Conservation (phyloP, 1,140 invertebrate species). For the Daktulosphaira vitifoliae region DNA sequence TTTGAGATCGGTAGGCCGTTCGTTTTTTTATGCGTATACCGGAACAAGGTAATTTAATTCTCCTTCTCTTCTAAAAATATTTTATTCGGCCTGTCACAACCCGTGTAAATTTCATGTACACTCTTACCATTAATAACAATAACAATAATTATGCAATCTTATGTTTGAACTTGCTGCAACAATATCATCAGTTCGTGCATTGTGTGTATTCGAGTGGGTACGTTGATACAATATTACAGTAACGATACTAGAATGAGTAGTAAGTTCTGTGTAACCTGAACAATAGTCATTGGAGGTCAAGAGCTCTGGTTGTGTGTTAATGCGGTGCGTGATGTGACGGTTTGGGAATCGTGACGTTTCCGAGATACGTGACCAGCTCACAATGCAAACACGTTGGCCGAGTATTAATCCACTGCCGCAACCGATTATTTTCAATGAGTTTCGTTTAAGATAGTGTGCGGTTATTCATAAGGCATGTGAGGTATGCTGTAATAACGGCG, state of each 20-base stretch:
- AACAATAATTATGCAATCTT: background rate
- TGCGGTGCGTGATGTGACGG: constrained; percentile 17
- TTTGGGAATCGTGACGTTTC: constrained; percentile 27
- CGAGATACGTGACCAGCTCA: constrained; percentile 28
- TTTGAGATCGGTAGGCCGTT: background rate
- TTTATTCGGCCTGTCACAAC: background rate
- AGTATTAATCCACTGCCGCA: constrained; percentile 26
- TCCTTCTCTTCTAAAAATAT: background rate
- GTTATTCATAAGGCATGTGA: too few species aligned
- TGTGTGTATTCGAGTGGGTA: background rate
- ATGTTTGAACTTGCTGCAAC: background rate
- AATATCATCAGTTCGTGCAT: background rate
- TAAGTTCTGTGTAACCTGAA: background rate
- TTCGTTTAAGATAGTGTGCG: background rate
- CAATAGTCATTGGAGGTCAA: constrained; percentile 27
- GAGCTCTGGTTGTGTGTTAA: background rate
- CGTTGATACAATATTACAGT: background rate
- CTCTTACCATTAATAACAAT: background rate
- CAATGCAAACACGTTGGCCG: constrained; percentile 24
- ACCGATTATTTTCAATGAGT: background rate
- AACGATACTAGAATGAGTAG: background rate
- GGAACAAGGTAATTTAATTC: background rate
- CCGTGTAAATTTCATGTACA: background rate
- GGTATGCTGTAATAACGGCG: too few species aligned
- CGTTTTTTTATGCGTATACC: background rate